phyloP scores from a whole-genome alignment of 2,888 invertebrate genomes.

The Chydorus sphaericus region DNA sequence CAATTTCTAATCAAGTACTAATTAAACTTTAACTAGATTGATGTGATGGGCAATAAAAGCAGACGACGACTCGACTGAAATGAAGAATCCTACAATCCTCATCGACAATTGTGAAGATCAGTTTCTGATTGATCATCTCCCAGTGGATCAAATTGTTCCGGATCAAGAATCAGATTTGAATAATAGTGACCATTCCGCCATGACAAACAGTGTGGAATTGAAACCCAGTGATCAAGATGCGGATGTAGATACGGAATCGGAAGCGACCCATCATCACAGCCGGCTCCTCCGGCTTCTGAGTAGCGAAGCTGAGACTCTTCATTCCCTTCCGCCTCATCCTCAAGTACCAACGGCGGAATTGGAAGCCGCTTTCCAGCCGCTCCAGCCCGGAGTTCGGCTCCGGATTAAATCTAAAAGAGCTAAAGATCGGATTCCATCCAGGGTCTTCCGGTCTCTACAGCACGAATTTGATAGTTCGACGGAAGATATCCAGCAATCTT shows the following conservation, averaged over 20 bases:
- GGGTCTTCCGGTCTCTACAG: slow-evolving; percentile 13
- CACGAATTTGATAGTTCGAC: slow-evolving; percentile 11
- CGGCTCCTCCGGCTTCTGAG: slow-evolving; percentile 3
- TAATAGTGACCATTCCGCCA: not conserved
- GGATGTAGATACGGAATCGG: not conserved
- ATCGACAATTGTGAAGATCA: not conserved
- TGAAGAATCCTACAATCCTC: not conserved
- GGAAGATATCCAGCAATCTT: not conserved
- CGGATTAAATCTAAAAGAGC: slow-evolving; percentile 2
- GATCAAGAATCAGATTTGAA: not conserved
- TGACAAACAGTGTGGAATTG: not conserved
- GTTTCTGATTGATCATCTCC: too few species aligned
- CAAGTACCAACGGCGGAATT: too few species aligned
- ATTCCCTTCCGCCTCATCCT: not conserved
- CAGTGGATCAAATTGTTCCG: not conserved
- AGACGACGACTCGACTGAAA: not conserved
- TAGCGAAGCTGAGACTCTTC: not conserved
- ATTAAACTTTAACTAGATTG: not conserved
- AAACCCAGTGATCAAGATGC: not conserved
- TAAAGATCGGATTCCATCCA: slow-evolving; percentile 11
- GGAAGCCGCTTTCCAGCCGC: not conserved
- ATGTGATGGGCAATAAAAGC: not conserved
- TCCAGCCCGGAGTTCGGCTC: not conserved
- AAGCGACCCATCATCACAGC: slow-evolving; percentile 2
- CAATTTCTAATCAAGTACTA: not conserved